Evolutionary conservation across 2,113 vertebrate genomes (phyloP).

Genomic region (Jaculus jaculus): DNA sequence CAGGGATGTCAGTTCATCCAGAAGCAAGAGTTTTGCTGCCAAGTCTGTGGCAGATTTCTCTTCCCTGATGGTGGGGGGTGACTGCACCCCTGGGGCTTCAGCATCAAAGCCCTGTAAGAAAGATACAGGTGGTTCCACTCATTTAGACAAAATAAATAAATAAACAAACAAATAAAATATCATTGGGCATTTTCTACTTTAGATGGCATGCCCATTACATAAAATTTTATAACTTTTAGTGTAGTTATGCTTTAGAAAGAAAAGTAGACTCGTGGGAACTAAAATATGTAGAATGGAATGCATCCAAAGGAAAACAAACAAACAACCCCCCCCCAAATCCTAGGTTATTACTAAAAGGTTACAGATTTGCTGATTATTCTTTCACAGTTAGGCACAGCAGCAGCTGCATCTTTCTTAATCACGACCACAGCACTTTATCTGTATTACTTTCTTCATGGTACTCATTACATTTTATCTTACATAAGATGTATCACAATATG

Average conservation of each 20-base stretch:
- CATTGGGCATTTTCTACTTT: not conserved
- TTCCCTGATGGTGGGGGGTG: slow-evolving; percentile 49
- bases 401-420: not conserved
- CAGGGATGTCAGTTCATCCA: slow-evolving; percentile 86
- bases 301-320: not conserved
- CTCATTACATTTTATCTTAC: not conserved
- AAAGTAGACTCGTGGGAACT: not conserved
- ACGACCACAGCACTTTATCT: not conserved
- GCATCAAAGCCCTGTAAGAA: slow-evolving; percentile 79
- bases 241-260: not conserved
- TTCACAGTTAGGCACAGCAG: not conserved
- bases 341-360: not conserved
- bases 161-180: not conserved
- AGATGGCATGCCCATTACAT: not conserved
- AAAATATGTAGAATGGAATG: not conserved
- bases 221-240: not conserved
- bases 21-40: slow-evolving; percentile 84
- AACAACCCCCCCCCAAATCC: not conserved
- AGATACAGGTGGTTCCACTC: not conserved
- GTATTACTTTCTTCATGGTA: not conserved
- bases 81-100: slow-evolving; percentile 7
- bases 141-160: not conserved
- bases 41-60: slow-evolving; percentile 83
- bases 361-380: not conserved
- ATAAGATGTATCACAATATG: not conserved